Conservation (phyloP, 2,113 vertebrate genomes). For the Gambusia affinis region DNA sequence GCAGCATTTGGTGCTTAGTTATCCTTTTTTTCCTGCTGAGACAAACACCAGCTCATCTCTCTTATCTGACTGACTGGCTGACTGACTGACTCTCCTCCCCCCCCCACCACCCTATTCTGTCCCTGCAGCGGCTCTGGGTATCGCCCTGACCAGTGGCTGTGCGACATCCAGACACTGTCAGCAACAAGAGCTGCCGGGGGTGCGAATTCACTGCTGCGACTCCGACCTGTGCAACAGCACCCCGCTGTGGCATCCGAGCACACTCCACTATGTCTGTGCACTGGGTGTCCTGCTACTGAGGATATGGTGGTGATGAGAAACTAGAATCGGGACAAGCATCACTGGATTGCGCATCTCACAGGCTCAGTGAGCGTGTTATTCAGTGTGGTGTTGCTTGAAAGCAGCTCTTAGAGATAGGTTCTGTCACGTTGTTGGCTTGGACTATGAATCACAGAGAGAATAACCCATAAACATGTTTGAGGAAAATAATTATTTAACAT, state of each 20-base stretch:
- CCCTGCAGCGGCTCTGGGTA: conserved; percentile 85
- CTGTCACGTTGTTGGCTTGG: conserved; percentile 34
- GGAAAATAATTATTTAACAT: conserved; percentile 9
- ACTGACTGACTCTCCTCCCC: conserved; percentile 9
- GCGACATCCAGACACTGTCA: conserved; percentile 92
- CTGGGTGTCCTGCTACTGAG: conserved; percentile 67
- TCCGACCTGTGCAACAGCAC: conserved; percentile 83
- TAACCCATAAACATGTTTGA: conserved; percentile 25
- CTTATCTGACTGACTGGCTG: conserved; percentile 43
- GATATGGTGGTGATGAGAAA: conserved; percentile 65
- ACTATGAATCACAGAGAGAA: conserved; percentile 19
- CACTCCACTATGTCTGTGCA: conserved; percentile 75
- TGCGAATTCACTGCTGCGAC: conserved; percentile 89
- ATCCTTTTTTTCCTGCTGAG: conserved; percentile 70
- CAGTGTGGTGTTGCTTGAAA: conserved; percentile 33
- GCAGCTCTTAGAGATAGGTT: conserved; percentile 36
- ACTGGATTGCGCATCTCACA: conserved; percentile 37
- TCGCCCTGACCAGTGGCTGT: conserved; percentile 88
- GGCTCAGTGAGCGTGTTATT: conserved; percentile 21
- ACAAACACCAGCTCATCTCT: conserved; percentile 55
- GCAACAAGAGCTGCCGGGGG: conserved; percentile 89
- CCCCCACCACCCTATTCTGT: conserved; percentile 12
- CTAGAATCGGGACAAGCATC: conserved; percentile 9
- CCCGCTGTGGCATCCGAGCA: conserved; percentile 43
- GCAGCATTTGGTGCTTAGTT: conserved; percentile 66